These are phyloP conservation scores for Polydrusus pterygomalis DNA, from an alignment of 2,888 invertebrate genomes.

Conservation along the genomic window DNA sequence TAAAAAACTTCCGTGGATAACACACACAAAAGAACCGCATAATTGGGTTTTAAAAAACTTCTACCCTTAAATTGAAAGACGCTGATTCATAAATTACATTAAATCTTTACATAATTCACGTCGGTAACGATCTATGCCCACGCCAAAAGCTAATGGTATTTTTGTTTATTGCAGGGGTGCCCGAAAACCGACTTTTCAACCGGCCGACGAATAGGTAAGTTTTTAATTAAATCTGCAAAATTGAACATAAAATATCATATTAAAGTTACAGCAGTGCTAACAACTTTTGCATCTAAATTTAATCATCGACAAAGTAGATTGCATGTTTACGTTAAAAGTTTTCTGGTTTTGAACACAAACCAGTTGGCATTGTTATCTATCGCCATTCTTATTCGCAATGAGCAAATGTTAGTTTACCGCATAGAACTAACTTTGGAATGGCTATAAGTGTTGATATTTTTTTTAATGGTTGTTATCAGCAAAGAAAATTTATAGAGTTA, in stretches of 20 bases:
- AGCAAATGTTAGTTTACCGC: not conserved
- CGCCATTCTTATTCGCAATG: not conserved
- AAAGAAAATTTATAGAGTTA: too few species aligned
- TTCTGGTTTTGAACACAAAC: conserved; percentile 5
- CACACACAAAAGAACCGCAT: conserved; percentile 1
- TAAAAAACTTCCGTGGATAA: too few species aligned
- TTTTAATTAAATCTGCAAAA: conserved; percentile 33
- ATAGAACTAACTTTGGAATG: not conserved
- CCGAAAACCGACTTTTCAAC: conserved; percentile 16
- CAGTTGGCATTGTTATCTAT: conserved; percentile 8
- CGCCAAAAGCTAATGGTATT: conserved; percentile 21
- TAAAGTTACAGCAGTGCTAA: conserved; percentile 1
- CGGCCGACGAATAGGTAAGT: conserved; percentile 35
- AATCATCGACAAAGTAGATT: conserved; percentile 11
- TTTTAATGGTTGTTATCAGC: not conserved
- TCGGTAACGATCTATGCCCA: conserved; percentile 10
- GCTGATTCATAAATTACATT: conserved; percentile 10
- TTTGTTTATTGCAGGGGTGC: conserved; percentile 34
- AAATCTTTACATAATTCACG: conserved; percentile 4
- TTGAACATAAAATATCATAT: not conserved
- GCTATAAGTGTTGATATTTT: not conserved
- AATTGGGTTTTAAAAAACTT: conserved; percentile 1
- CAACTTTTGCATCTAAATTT: conserved; percentile 20
- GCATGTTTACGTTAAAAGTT: conserved; percentile 14
- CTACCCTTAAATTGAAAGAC: conserved; percentile 1